Evolutionary conservation across 2,888 invertebrate genomes (phyloP).

Genomic region (Bombylius discolor): DNA sequence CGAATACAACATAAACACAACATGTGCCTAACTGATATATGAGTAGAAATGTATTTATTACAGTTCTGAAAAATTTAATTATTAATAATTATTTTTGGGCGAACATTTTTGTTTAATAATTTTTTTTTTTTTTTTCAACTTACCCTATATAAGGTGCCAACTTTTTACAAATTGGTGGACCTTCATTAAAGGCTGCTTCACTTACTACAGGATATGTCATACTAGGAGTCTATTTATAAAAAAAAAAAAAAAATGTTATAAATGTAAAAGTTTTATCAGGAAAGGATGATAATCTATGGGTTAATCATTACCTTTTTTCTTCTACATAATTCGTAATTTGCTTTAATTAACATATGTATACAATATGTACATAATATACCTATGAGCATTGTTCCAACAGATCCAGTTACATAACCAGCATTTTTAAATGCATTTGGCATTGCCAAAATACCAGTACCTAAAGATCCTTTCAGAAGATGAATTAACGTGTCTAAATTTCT

Average conservation of each 20-base stretch:
- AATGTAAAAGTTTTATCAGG: not conserved
- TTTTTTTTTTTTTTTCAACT: constrained; percentile 24
- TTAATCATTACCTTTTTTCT: constrained; percentile 32
- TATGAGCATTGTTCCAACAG: constrained; percentile 67
- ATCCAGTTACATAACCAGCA: constrained; percentile 51
- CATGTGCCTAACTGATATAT: constrained; percentile 92
- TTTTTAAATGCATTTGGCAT: constrained; percentile 62
- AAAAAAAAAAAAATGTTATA: not conserved
- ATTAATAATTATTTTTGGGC: not conserved
- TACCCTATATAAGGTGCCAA: constrained; percentile 55
- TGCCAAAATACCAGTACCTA: constrained; percentile 88
- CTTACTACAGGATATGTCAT: constrained; percentile 72
- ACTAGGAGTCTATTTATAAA: constrained; percentile 38
- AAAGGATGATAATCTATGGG: not conserved
- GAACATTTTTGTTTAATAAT: not conserved
- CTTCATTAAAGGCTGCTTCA: constrained; percentile 62
- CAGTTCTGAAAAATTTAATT: constrained; percentile 41
- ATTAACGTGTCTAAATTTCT: constrained; percentile 78
- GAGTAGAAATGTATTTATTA: constrained; percentile 61
- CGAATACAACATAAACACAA: constrained; percentile 92
- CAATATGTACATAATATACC: constrained; percentile 88
- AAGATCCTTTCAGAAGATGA: constrained; percentile 81
- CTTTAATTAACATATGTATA: constrained; percentile 66
- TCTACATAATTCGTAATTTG: constrained; percentile 47
- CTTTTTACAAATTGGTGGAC: constrained; percentile 51